These are phyloP conservation scores for Trichosurus vulpecula DNA, from an alignment of 2,797 vertebrate species.

Conservation along the genomic window DNA sequence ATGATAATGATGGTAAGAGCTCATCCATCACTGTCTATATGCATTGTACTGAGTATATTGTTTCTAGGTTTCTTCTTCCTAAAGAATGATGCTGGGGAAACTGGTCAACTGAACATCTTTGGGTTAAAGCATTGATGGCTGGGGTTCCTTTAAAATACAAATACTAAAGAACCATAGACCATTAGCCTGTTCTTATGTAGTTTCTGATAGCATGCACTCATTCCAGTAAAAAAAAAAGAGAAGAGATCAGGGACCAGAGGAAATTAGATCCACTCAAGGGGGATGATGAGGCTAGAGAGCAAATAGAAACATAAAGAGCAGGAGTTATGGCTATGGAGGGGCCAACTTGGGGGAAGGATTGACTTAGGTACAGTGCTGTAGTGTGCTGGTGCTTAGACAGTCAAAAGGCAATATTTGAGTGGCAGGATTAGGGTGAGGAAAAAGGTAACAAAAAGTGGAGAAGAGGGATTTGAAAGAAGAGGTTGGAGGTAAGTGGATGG, in stretches of 20 bases:
- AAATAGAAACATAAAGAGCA: neutral
- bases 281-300: neutral
- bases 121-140: neutral
- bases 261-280: neutral
- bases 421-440: neutral
- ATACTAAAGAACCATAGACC: neutral
- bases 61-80: neutral
- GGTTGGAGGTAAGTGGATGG: neutral
- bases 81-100: neutral
- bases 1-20: neutral
- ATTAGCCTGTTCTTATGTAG: neutral
- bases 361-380: neutral
- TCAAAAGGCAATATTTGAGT: neutral
- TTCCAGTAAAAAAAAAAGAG: neutral
- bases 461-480: neutral
- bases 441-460: neutral
- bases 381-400: neutral
- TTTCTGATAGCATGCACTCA: neutral
- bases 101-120: neutral
- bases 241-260: neutral
- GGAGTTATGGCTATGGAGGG: neutral
- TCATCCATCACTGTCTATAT: neutral
- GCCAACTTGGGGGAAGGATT: neutral
- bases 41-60: neutral
- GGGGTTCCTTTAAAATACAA: neutral